Conservation (phyloP, 2,888 invertebrate genomes). For the Mythimna loreyi region DNA sequence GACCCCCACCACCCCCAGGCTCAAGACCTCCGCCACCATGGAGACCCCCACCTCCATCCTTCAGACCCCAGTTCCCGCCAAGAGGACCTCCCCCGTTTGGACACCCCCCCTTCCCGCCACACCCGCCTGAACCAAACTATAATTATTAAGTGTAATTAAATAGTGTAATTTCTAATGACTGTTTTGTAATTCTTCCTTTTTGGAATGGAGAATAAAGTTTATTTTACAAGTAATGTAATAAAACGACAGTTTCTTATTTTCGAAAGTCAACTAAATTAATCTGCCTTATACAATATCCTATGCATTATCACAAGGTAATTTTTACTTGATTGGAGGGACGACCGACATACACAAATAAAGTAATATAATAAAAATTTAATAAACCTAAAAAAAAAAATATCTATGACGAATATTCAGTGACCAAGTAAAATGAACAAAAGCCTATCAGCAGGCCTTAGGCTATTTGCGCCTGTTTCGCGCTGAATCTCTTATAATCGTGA, state of each 20-base stretch:
- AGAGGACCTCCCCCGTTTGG: constrained; percentile 86
- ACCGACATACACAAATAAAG: too few species aligned
- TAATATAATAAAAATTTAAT: too few species aligned
- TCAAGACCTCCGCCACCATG: constrained; percentile 82
- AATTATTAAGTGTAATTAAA: constrained; percentile 81
- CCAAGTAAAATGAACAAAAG: too few species aligned
- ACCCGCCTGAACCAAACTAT: constrained; percentile 88
- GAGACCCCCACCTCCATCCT: constrained; percentile 81
- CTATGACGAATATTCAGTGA: too few species aligned
- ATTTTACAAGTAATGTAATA: constrained; percentile 42
- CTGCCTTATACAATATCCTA: not conserved
- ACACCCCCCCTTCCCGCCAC: constrained; percentile 93
- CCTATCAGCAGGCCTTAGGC: too few species aligned
- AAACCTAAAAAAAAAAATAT: too few species aligned
- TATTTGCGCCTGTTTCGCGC: too few species aligned
- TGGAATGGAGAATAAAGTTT: constrained; percentile 53
- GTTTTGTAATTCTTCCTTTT: constrained; percentile 53
- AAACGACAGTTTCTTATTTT: constrained; percentile 1
- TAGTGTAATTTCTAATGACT: constrained; percentile 55
- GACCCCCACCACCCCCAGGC: constrained; percentile 89
- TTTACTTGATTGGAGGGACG: too few species aligned
- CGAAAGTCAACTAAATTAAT: not conserved
- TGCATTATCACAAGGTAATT: too few species aligned
- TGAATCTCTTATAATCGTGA: too few species aligned
- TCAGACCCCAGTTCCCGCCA: constrained; percentile 75